These are phyloP conservation scores for Orthosia cruda DNA, from an alignment of 2,888 invertebrate genomes.

Conservation along the genomic window DNA sequence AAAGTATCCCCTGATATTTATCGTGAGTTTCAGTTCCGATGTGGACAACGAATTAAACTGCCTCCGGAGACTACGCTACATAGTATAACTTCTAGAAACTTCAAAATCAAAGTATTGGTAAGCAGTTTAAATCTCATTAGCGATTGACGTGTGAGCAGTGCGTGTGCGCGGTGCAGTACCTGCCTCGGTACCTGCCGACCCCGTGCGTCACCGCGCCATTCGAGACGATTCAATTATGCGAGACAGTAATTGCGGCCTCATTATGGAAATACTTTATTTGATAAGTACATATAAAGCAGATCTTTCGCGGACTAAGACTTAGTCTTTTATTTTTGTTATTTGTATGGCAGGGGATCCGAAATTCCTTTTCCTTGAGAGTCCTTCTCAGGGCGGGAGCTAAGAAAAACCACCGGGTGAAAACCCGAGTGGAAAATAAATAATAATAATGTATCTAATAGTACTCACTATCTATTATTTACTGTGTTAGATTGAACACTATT, in stretches of 20 bases:
- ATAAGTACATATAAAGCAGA: neutral
- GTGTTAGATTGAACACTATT: no score
- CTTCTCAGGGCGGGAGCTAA: no score
- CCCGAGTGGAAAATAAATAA: no score
- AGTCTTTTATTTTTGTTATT: no score
- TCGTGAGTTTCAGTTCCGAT: neutral
- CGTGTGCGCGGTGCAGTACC: neutral
- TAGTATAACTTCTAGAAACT: neutral
- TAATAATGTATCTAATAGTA: no score
- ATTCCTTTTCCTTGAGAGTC: no score
- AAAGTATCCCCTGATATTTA: no score
- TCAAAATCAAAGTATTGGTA: neutral
- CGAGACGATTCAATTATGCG: neutral
- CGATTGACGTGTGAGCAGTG: neutral
- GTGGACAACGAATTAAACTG: neutral
- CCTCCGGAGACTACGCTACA: neutral
- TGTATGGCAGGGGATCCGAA: no score
- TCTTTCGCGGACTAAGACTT: neutral
- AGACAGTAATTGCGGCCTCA: constrained; percentile 6
- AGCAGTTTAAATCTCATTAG: constrained; percentile 36
- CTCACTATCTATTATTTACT: no score
- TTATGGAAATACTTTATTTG: neutral
- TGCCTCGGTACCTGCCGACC: neutral
- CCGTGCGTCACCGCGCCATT: constrained; percentile 32
- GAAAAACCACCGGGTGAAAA: no score